Evolutionary conservation across 2,888 invertebrate genomes (phyloP).

Genomic region (Pocota personata): DNA sequence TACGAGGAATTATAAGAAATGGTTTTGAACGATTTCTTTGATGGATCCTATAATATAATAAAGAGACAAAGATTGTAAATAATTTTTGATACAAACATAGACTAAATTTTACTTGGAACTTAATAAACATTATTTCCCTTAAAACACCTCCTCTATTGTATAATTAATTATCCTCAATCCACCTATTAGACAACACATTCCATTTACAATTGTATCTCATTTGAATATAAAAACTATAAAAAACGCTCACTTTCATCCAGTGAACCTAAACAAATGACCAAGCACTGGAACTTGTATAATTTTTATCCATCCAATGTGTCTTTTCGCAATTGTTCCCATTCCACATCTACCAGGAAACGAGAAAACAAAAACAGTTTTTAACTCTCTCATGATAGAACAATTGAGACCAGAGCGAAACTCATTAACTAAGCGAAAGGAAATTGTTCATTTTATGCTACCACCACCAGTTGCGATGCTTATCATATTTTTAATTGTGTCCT

Average conservation of each 20-base stretch:
- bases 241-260: neutral
- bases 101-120: neutral
- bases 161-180: constrained; percentile 8
- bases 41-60: neutral
- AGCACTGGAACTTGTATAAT: constrained; percentile 28
- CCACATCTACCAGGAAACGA: neutral
- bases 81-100: neutral
- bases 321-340: constrained; percentile 36
- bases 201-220: constrained; percentile 30
- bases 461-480: neutral
- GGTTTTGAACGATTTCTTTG: neutral
- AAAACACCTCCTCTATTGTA: neutral
- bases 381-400: constrained; percentile 42
- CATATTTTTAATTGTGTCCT: constrained; percentile 62
- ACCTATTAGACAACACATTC: neutral
- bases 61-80: neutral
- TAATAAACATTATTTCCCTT: neutral
- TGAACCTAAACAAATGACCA: constrained; percentile 33
- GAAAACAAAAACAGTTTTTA: constrained; percentile 23
- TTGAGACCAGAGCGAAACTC: constrained; percentile 50
- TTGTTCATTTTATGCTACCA: constrained; percentile 55
- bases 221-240: constrained; percentile 14
- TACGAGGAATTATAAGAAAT: neutral
- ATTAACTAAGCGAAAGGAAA: constrained; percentile 70
- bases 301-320: constrained; percentile 43